Evolutionary conservation across 2,113 vertebrate species (phyloP).

Genomic region (Rhipidura dahli): DNA sequence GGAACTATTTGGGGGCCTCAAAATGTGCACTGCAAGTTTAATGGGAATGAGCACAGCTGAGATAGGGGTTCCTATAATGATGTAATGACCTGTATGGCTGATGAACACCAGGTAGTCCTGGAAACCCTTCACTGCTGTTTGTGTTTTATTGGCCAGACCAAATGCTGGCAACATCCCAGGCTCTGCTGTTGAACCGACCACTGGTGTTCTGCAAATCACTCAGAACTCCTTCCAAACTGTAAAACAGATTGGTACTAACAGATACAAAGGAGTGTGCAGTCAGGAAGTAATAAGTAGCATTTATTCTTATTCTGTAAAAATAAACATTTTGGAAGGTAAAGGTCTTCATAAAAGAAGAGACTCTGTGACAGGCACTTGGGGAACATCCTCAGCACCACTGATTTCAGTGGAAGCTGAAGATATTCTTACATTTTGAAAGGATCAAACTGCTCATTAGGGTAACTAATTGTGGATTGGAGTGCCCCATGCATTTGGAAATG

Average conservation of each 20-base stretch:
- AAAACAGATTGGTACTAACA: not conserved
- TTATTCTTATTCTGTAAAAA: not conserved
- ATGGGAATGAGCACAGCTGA: not conserved
- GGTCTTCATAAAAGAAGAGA: not conserved
- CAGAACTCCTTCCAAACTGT: slow-evolving; percentile 1
- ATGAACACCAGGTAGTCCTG: not conserved
- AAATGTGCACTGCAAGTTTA: not conserved
- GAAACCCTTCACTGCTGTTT: not conserved
- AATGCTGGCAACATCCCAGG: not conserved
- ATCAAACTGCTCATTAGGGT: not conserved
- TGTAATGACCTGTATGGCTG: not conserved
- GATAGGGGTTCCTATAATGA: not conserved
- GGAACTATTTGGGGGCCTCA: not conserved
- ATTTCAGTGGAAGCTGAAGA: not conserved
- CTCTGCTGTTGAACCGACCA: not conserved
- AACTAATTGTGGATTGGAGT: not conserved
- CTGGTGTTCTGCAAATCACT: not conserved
- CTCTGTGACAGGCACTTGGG: not conserved
- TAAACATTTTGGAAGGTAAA: not conserved
- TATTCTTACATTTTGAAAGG: not conserved
- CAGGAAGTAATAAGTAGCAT: not conserved
- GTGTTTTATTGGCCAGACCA: not conserved
- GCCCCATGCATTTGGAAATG: not conserved
- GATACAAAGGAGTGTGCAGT: not conserved
- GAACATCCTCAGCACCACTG: not conserved